These are phyloP conservation scores for Gymnoscopelus microlampas DNA, from an alignment of 2,797 vertebrate genomes.

Conservation along the genomic window DNA sequence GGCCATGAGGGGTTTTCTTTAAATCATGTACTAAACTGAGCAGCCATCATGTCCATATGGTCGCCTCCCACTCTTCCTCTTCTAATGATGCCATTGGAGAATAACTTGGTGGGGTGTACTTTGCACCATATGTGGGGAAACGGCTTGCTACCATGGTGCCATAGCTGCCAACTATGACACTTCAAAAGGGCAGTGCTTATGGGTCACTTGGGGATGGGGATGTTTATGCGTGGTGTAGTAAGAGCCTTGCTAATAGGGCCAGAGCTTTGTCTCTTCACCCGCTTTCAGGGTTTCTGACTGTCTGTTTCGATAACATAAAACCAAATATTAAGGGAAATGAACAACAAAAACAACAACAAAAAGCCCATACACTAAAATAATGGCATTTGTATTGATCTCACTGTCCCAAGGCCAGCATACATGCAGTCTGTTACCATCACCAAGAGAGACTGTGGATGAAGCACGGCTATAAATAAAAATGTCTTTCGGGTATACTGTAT, in stretches of 20 bases:
- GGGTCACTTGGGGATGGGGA: background rate
- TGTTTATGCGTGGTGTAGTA: too few species aligned
- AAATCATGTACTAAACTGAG: slow-evolving; percentile 62
- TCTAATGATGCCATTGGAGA: slow-evolving; percentile 70
- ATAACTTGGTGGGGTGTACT: slow-evolving; percentile 51
- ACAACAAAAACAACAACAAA: too few species aligned
- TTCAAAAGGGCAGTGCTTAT: slow-evolving; percentile 18
- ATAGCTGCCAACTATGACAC: background rate
- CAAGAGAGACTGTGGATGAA: too few species aligned
- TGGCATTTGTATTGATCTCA: background rate
- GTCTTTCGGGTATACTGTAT: too few species aligned
- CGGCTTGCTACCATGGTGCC: slow-evolving; percentile 22
- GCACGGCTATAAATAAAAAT: too few species aligned
- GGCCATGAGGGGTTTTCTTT: slow-evolving; percentile 46
- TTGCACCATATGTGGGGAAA: slow-evolving; percentile 9
- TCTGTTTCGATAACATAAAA: too few species aligned
- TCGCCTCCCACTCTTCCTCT: slow-evolving; percentile 56
- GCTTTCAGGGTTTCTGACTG: too few species aligned
- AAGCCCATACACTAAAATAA: background rate
- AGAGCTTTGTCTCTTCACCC: too few species aligned
- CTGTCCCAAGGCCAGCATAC: background rate
- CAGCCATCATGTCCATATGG: slow-evolving; percentile 71
- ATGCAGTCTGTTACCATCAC: too few species aligned
- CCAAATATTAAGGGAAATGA: too few species aligned
- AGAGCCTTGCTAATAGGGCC: too few species aligned